Conservation (phyloP, 1,140 invertebrate genomes). For the Drosophila biarmipes region DNA sequence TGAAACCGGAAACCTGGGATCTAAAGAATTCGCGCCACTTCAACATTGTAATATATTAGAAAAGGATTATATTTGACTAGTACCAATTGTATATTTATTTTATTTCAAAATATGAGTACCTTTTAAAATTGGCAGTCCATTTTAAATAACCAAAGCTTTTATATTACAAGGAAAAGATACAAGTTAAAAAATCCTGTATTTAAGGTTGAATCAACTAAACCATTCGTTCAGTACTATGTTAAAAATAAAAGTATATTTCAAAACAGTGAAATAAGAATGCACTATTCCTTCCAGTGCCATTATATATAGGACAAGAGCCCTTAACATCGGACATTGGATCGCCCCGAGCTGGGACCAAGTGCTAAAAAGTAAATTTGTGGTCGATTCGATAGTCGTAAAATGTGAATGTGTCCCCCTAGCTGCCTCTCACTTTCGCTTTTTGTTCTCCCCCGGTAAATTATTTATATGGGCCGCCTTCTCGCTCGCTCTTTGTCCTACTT, state of each 20-base stretch:
- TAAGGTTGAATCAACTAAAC: too few species aligned
- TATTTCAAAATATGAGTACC: background rate
- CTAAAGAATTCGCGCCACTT: too few species aligned
- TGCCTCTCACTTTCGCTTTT: conserved; percentile 6
- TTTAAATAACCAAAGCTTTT: too few species aligned
- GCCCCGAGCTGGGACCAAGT: conserved; percentile 75
- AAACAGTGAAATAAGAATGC: too few species aligned
- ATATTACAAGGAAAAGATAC: too few species aligned
- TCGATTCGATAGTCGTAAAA: conserved; percentile 82
- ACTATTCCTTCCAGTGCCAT: conserved; percentile 5
- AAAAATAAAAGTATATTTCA: too few species aligned
- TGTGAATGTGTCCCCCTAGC: conserved; percentile 29
- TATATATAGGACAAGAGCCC: conserved; percentile 16
- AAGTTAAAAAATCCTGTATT: too few species aligned
- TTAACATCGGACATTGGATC: conserved; percentile 55
- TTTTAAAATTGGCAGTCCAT: background rate
- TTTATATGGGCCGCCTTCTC: conserved; percentile 43
- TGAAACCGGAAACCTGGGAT: background rate
- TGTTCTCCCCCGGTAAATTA: conserved; percentile 50
- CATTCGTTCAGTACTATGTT: too few species aligned
- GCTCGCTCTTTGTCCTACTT: conserved; percentile 42
- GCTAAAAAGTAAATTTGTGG: conserved; percentile 83
- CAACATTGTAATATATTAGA: too few species aligned
- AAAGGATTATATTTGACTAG: too few species aligned
- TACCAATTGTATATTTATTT: background rate